Base-by-base conservation (phyloP, 2,888 invertebrate species). In the Dryomyza anilis region DNA sequence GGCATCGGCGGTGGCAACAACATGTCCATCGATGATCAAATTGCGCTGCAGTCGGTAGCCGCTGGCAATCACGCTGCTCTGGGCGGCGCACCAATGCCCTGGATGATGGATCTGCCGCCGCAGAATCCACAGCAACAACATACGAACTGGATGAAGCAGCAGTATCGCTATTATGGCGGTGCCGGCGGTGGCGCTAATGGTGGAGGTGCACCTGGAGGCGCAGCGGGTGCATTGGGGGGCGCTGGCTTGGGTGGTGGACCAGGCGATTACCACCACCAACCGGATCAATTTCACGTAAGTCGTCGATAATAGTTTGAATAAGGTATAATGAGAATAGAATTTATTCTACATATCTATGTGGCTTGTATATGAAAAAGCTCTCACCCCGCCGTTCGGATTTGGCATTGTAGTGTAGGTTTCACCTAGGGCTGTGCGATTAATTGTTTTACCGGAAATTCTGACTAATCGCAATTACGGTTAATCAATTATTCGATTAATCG, bases 261-360 rank as follows among this genome's bases (percentile, higher is more conserved):
- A 4, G 67, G 66, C 46, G 71, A 71, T 29, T 72, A 71, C 52
- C 76, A 79, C 63, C 79, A 77, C 71, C 81, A 77, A 67, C 83
- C 81, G 73, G 84, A 79, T 74, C 77, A 78, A 67, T 80, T 76
- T 70, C 78, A 78, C 70, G 80, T 80, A 71, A 74, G 75, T 72
- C 27, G 12, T 25, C 29, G 43, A 6, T 14, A 63, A 55, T 3
- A 33, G 1, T 46, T 14, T 33, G n/a, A n/a, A 3, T 16, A 2
- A 16, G 5, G n/a, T 43, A 16, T 39, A 39, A 39, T 14, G n/a
- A 6, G 16, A 1, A 43, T 2, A 43, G 19, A 43, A 39, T 39
- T 39, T 39, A 16, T 7, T n/a, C n/a, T n/a, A n/a, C n/a, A n/a
- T n/a, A n/a, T n/a, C n/a, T n/a, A n/a, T n/a, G n/a, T n/a, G n/a